phyloP scores from a whole-genome alignment of 2,888 invertebrate species.

The Coremacera marginata region DNA sequence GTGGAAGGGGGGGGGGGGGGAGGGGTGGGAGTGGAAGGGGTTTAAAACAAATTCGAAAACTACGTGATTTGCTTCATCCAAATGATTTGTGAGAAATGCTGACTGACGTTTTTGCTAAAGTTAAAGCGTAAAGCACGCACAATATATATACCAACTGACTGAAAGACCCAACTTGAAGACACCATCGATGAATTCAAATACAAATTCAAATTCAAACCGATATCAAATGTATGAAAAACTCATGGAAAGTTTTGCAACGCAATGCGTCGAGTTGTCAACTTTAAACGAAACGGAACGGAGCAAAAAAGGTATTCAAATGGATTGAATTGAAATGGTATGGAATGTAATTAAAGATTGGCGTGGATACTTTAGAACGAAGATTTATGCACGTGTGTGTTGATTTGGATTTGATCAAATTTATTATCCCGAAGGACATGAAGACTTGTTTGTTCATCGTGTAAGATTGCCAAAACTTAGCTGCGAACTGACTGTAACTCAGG shows the following conservation, averaged over 20 bases:
- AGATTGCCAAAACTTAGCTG: no score
- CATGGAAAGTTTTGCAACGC: background rate
- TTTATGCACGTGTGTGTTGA: slow-evolving; percentile 26
- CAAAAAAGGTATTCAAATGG: slow-evolving; percentile 3
- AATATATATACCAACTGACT: background rate
- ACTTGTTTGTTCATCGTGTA: no score
- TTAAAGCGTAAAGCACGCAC: slow-evolving; percentile 47
- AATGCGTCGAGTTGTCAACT: slow-evolving; percentile 11
- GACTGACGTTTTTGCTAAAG: slow-evolving; percentile 46
- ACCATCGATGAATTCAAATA: background rate
- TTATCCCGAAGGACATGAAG: background rate
- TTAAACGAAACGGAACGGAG: background rate
- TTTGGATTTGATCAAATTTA: background rate
- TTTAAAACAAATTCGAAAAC: slow-evolving; percentile 60
- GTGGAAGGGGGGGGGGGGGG: background rate
- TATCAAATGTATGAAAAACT: slow-evolving; percentile 18
- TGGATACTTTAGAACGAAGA: background rate
- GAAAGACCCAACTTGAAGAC: background rate
- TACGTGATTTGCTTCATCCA: slow-evolving; percentile 52
- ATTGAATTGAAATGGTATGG: background rate
- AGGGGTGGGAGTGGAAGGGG: background rate
- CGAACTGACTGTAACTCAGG: no score
- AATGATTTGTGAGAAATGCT: slow-evolving; percentile 34
- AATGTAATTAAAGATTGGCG: slow-evolving; percentile 1
- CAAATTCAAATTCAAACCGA: slow-evolving; percentile 21